A percentile compares a stretch with the other conserved stretches of the same genome.
These are phyloP conservation scores for Pelmatolapia mariae DNA, from an alignment of 2,113 vertebrate species.

Conservation along the genomic window DNA sequence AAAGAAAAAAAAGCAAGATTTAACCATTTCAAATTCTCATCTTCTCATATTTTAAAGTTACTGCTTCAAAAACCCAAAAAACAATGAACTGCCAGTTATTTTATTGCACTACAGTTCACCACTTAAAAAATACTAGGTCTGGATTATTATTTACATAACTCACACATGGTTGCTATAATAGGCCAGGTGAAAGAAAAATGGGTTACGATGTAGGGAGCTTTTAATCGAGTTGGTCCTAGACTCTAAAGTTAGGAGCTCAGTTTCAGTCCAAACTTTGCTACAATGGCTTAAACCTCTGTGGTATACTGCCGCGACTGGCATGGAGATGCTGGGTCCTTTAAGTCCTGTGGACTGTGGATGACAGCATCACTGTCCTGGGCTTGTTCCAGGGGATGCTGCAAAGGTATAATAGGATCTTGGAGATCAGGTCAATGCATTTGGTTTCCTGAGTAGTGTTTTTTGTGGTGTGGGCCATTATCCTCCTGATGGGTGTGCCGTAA, in stretches of 20 bases:
- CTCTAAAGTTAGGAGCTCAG: background rate
- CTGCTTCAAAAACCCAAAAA: background rate
- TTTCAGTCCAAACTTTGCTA: background rate
- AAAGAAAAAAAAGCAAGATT: background rate
- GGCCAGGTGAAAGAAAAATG: background rate
- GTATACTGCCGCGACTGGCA: background rate
- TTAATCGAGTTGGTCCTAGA: background rate
- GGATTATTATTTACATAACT: background rate
- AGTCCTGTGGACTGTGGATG: background rate
- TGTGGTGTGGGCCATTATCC: background rate
- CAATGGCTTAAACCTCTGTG: background rate
- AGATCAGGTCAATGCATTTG: background rate
- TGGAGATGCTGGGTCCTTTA: background rate
- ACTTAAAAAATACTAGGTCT: background rate
- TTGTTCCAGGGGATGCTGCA: background rate
- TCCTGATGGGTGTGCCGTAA: background rate
- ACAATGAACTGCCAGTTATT: background rate
- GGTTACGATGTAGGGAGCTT: background rate
- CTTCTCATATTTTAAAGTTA: background rate
- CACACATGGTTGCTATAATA: background rate
- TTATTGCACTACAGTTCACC: background rate
- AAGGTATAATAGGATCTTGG: background rate
- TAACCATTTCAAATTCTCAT: background rate
- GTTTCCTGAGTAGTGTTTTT: background rate
- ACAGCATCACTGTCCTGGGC: background rate